Base-by-base conservation (phyloP, 2,113 vertebrate genomes). In the Rhynchopsitta pachyrhyncha region DNA sequence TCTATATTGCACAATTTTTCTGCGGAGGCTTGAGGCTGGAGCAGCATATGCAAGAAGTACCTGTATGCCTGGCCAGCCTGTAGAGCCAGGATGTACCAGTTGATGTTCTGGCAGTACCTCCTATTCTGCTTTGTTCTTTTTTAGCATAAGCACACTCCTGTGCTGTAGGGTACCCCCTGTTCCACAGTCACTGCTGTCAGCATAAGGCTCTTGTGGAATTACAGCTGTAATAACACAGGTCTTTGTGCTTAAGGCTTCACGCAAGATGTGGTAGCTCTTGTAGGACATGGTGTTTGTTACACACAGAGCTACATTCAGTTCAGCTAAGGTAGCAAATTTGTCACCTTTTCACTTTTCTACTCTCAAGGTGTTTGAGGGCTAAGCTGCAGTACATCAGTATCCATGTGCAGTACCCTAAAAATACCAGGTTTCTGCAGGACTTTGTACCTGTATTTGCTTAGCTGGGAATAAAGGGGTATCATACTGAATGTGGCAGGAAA, bases 71-170 rank as follows among this genome's bases (percentile, higher is more conserved):
- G 14, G 39, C 37, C 42, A 78, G 73, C 50, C 73, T 20, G 33
- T 1, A 17, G 39, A 37, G n/a, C 66, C 52, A n/a, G 33, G 22
- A 42, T 29, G 23, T 12, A 27, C 29, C 39, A 13, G 41, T 2
- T 22, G 50, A 37, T 31, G 41, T 77, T 59, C 66, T n/a, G 68
- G 52, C 50, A 78, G 12, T 17, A 23, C 33, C 29, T 47, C 35
- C 60, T 66, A 0, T 24, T 15, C 17, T 12, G 5, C 52, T 74
- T 60, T 18, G 25, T 3, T 46, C 50, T 31, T n/a, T 55, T 67
- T 52, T 5, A 24, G 35, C 35, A 12, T 2, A 17, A 88, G 71
- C 9, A 6, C 3, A 3, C 11, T 16, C 33, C 22, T 1, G 0
- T 14, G 22, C 70, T 23, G 22, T 5, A 41, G 47, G 17, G 18